phyloP scores from a whole-genome alignment of 2,888 invertebrate genomes.

The Ornithoptera priamus region DNA sequence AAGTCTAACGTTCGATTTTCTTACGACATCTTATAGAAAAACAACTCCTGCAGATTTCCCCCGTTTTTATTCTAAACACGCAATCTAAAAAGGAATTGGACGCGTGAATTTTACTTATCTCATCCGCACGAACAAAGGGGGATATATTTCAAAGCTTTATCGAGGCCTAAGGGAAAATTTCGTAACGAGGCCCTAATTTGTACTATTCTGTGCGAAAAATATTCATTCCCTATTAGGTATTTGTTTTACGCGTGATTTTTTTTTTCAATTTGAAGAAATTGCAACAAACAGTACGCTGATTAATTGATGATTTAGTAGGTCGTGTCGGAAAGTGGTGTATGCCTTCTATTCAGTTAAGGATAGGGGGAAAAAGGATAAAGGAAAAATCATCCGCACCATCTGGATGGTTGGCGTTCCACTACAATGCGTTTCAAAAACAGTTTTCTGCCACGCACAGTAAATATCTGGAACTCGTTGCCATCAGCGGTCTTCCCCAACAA shows the following conservation, averaged over 20 bases:
- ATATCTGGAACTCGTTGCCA: too few relatives aligned
- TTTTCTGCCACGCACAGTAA: too few relatives aligned
- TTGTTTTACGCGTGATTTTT: neutral
- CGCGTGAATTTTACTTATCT: conserved; percentile 27
- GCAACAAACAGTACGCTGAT: too few relatives aligned
- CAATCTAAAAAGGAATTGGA: conserved; percentile 25
- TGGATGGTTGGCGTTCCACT: too few relatives aligned
- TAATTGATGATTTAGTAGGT: too few relatives aligned
- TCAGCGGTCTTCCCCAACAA: too few relatives aligned
- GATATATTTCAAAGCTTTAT: conserved; percentile 29
- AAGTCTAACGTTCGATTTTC: neutral
- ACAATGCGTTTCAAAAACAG: too few relatives aligned
- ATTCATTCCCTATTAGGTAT: conserved; percentile 18
- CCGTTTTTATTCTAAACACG: conserved; percentile 24
- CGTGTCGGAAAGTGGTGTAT: too few relatives aligned
- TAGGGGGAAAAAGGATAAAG: too few relatives aligned
- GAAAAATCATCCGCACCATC: too few relatives aligned
- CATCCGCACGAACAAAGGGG: conserved; percentile 28
- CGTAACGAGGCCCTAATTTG: conserved; percentile 19
- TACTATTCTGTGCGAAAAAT: conserved; percentile 19
- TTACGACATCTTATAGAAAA: neutral
- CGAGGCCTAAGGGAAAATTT: conserved; percentile 21
- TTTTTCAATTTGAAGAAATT: too few relatives aligned
- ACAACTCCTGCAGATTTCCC: neutral
- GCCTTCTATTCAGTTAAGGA: too few relatives aligned